These are phyloP conservation scores for Cataglyphis altisquamis DNA, from an alignment of 2,888 invertebrate species.

Conservation along the genomic window DNA sequence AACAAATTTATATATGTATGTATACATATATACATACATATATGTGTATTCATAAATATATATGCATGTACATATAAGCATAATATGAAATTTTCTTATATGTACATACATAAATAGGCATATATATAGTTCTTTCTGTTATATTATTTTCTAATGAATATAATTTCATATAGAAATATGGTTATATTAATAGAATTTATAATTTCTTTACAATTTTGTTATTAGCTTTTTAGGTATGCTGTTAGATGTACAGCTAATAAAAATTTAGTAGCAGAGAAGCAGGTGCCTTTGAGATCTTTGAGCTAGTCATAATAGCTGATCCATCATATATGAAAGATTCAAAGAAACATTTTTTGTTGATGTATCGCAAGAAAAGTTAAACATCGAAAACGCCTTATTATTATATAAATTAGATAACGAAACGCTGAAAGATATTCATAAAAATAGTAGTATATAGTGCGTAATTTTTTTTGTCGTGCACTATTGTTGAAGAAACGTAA, in stretches of 20 bases:
- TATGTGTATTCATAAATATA: background rate
- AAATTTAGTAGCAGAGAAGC: conserved; percentile 49
- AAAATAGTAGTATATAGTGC: conserved; percentile 63
- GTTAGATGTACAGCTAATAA: background rate
- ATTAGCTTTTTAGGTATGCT: background rate
- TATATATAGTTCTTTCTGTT: no score
- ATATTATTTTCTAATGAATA: background rate
- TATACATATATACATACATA: background rate
- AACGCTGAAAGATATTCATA: conserved; percentile 65
- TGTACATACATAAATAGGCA: background rate
- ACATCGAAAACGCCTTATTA: conserved; percentile 85
- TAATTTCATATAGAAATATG: conserved; percentile 8
- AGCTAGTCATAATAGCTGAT: conserved; percentile 75
- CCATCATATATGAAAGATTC: conserved; percentile 58
- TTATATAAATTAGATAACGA: conserved; percentile 66
- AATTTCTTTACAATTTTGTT: background rate
- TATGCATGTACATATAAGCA: background rate
- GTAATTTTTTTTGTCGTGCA: conserved; percentile 66
- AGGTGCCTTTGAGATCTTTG: conserved; percentile 72
- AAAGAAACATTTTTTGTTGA: conserved; percentile 60
- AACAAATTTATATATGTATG: background rate
- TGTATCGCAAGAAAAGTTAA: conserved; percentile 71
- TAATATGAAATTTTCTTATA: no score
- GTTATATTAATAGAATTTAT: conserved; percentile 1
- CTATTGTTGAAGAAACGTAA: conserved; percentile 46